Base-by-base conservation (phyloP, 2,113 vertebrate species). In the Chaenocephalus aceratus region DNA sequence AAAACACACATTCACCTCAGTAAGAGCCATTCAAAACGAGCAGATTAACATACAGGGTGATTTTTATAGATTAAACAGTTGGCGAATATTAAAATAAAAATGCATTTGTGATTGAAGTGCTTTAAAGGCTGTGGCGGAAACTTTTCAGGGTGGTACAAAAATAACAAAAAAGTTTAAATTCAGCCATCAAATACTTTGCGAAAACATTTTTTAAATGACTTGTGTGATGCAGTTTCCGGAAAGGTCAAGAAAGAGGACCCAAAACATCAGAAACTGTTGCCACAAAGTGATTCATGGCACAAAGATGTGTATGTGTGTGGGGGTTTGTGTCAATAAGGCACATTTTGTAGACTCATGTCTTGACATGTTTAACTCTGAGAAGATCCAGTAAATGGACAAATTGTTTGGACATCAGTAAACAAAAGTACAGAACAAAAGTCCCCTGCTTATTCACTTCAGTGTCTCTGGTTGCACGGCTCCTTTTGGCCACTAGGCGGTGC, bases 281-380 rank as follows among this genome's bases (percentile, higher is more conserved):
- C 41, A 56, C 36, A 75, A 58, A 30, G 51, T 48, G 45, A 23
- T 10, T 54, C 21, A 46, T 67, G 69, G 54, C 68, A 79, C 56
- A 61, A 75, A 77, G 23, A 54, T 7, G 65, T 52, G 30, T 3
- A 0, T 16, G 14, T 53, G 23, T 56, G 30, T 61, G 49, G 76
- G 91, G 91, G 91, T 94, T 87, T 86, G 92, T 88, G 91, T 91
- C 88, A 94, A 90, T 91, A 96, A 97, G 95, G 96, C 97, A 96
- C 96, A 74, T 73, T 83, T 85, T 56, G 77, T 34, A 48, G 51
- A 86, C 89, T 88, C 56, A 90, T 83, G 70, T 79, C 61, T 52
- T 79, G 67, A 57, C 12, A 23, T 69, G 69, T 63, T 87, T 79
- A 59, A 89, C 72, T 73, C 59, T 18, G 41, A 89, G n/a, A 56